Evolutionary conservation across 1,140 invertebrate species (phyloP).

Genomic region (Apis laboriosa): DNA sequence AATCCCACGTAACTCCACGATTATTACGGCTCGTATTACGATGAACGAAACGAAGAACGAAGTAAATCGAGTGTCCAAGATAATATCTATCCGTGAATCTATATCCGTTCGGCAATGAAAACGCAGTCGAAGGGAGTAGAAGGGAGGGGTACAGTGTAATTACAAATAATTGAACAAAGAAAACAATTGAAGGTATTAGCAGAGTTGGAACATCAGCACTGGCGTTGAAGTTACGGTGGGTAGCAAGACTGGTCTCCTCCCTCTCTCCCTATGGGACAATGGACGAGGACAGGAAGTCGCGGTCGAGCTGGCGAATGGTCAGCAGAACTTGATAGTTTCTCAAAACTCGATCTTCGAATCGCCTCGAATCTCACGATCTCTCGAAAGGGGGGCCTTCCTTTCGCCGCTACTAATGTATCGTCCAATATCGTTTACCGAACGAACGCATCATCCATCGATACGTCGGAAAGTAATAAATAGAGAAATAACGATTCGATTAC

Average conservation of each 20-base stretch:
- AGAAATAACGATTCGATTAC: background rate
- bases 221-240: conserved; percentile 44
- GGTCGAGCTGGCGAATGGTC: conserved; percentile 56
- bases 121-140: background rate
- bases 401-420: background rate
- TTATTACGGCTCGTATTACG: no score
- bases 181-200: conserved; percentile 59
- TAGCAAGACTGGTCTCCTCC: conserved; percentile 38
- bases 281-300: conserved; percentile 58
- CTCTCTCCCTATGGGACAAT: conserved; percentile 49
- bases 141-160: conserved; percentile 1
- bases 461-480: no score
- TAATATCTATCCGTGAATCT: no score
- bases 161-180: conserved; percentile 49
- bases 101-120: background rate
- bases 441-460: background rate
- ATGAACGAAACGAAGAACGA: no score
- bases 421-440: no score
- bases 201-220: conserved; percentile 35
- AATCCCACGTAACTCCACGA: no score
- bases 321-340: conserved; percentile 64
- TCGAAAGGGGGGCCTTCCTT: background rate
- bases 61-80: no score
- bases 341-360: conserved; percentile 61
- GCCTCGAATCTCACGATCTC: conserved; percentile 44